Conservation (phyloP, 2,797 vertebrate species). For the Falco columbarius region DNA sequence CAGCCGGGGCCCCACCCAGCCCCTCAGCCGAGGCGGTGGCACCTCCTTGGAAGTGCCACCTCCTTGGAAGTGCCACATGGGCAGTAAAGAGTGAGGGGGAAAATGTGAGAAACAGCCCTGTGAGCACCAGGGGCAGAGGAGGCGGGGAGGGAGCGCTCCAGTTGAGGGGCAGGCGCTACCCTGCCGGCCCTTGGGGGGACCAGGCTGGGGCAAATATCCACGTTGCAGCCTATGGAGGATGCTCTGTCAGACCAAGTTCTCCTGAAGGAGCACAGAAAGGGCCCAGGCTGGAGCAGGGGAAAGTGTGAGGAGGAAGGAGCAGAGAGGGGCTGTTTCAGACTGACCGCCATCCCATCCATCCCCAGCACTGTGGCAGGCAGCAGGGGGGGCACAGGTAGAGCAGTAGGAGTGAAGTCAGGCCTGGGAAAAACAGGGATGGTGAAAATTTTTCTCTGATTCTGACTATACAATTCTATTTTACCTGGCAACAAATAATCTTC, state of each 20-base stretch:
- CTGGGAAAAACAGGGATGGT: neutral
- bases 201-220: neutral
- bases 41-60: rapidly evolving
- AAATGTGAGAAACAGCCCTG: neutral
- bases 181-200: neutral
- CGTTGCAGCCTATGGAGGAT: too few species aligned
- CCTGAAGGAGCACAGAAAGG: neutral
- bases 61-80: neutral
- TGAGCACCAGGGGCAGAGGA: neutral
- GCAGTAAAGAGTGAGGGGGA: neutral
- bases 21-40: rapidly evolving
- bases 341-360: neutral
- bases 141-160: neutral
- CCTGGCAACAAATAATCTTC: neutral
- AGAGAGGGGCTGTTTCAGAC: neutral
- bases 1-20: rapidly evolving
- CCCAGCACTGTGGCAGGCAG: rapidly evolving
- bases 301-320: neutral
- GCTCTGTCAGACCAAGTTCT: neutral
- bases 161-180: neutral
- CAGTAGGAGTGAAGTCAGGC: neutral
- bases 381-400: neutral
- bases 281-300: neutral
- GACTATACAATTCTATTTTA: neutral
- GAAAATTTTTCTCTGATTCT: neutral